phyloP scores from a whole-genome alignment of 64 coral and sea anemone species.

The Astreopora myriophthalma region DNA sequence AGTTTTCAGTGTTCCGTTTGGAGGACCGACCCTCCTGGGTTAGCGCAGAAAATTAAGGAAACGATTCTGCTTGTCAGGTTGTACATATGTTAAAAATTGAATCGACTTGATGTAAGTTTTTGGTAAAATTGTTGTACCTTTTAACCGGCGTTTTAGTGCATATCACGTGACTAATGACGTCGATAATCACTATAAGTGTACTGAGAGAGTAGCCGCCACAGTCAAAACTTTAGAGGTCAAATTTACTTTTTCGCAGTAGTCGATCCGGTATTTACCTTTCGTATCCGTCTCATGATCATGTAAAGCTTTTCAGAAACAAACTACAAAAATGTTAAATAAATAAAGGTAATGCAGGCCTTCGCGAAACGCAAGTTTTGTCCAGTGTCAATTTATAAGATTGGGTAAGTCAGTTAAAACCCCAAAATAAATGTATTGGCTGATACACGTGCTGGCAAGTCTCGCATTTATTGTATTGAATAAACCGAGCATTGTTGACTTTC shows the following conservation, averaged over 20 bases:
- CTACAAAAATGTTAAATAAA: neutral
- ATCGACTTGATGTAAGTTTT: too few relatives aligned
- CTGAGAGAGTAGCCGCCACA: neutral
- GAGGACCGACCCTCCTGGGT: too few relatives aligned
- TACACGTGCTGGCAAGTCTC: neutral
- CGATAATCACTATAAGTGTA: neutral
- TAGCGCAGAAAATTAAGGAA: too few relatives aligned
- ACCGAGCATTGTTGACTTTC: neutral
- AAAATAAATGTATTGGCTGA: neutral
- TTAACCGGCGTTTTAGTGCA: neutral
- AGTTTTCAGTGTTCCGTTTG: too few relatives aligned
- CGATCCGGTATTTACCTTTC: neutral
- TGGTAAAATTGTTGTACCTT: neutral
- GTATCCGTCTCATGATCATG: neutral
- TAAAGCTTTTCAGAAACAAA: neutral
- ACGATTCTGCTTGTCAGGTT: too few relatives aligned
- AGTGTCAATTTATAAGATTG: neutral
- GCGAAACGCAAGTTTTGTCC: neutral
- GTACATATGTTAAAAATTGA: too few relatives aligned
- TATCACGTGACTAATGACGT: constrained; percentile 1
- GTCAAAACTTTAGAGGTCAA: neutral
- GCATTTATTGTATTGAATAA: neutral
- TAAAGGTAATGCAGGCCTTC: neutral
- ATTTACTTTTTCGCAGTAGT: neutral
- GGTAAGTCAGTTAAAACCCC: neutral